Evolutionary conservation across 2,113 vertebrate genomes (phyloP), one percentile per base, ranked within the genome.

Genomic region (Rhombomys opimus): DNA sequence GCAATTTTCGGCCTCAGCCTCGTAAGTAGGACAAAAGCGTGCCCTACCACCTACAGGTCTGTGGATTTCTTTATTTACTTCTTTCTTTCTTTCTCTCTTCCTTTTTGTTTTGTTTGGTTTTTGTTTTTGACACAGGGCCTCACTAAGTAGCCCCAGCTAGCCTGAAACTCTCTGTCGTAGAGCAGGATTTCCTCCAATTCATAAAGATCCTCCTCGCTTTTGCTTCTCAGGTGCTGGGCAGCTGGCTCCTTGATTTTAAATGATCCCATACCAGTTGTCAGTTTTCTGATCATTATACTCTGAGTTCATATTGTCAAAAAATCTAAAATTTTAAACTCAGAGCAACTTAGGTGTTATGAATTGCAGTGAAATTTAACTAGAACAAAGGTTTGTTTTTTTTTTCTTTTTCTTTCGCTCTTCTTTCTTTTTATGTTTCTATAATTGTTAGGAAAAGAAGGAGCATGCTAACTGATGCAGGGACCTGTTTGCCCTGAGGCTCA

Each of bases 371-470:
- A 92, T 70, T 85, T 52, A 95, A 90, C 57, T 2, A 77, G 41
- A 89, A 86, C 73, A 94, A 82, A n/a, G 67, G 72, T 8, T 30
- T 65, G n/a, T 63, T 38, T 17, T 73, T 38, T 17, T 6, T 35
- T 4, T 35, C 6, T 70, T 13, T 35, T 15, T 70, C 67, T 68
- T 35, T 68, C 30, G 11, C 32, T 30, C 14, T 32, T 68, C 35
- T n/a, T n/a, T n/a, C 27, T 73, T 73, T 73, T 0, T 9, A 23
- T 2, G 1, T 95, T 89, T 97, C 76, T 35, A 2, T 80, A 50
- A 76, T 88, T 92, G 65, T 81, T 59, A 87, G 65, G 93, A 84
- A 72, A 80, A 93, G 72, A 80, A 67, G 30, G 94, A 70, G 85
- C 89, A 76, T 1, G 4, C 46, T 72, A 35, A 90, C 54, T 61